phyloP scores from a whole-genome alignment of 1,140 invertebrate species.

The Acromyrmex heyeri region DNA sequence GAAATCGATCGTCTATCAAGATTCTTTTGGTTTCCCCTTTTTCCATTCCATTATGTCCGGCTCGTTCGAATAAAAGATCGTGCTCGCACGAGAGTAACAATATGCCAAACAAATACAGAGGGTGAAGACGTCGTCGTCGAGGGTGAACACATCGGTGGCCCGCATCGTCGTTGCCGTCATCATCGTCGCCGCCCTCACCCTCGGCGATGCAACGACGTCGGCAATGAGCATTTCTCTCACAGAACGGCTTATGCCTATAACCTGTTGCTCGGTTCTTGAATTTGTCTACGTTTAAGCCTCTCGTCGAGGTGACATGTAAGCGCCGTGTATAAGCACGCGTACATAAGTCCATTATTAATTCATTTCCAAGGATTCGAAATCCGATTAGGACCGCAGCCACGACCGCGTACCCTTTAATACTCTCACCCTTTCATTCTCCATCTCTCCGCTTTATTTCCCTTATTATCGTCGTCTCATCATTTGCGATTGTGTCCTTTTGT shows the following conservation, averaged over 20 bases:
- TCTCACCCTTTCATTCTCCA: not conserved
- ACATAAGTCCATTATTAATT: slow-evolving; percentile 72
- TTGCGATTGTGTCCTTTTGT: not conserved
- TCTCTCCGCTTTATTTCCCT: not conserved
- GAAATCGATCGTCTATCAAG: slow-evolving; percentile 39
- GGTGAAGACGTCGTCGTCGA: not conserved
- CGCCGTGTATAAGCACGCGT: not conserved
- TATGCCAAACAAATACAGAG: slow-evolving; percentile 6
- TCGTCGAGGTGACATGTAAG: slow-evolving; percentile 30
- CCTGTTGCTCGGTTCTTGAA: slow-evolving; percentile 79
- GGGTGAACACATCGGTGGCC: not conserved
- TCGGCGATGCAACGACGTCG: slow-evolving; percentile 20
- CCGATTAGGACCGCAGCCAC: slow-evolving; percentile 62
- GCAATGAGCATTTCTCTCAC: slow-evolving; percentile 50
- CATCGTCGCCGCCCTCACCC: not conserved
- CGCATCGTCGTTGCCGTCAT: not conserved
- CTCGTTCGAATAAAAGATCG: slow-evolving; percentile 30
- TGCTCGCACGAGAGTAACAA: not conserved
- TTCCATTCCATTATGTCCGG: slow-evolving; percentile 22
- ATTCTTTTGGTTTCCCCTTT: not conserved
- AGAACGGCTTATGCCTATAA: slow-evolving; percentile 66
- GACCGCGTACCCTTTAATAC: not conserved
- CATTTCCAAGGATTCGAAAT: slow-evolving; percentile 71
- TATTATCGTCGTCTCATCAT: not conserved
- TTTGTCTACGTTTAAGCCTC: slow-evolving; percentile 74